Conservation (phyloP, 2,113 vertebrate species). For the Catagonus wagneri region DNA sequence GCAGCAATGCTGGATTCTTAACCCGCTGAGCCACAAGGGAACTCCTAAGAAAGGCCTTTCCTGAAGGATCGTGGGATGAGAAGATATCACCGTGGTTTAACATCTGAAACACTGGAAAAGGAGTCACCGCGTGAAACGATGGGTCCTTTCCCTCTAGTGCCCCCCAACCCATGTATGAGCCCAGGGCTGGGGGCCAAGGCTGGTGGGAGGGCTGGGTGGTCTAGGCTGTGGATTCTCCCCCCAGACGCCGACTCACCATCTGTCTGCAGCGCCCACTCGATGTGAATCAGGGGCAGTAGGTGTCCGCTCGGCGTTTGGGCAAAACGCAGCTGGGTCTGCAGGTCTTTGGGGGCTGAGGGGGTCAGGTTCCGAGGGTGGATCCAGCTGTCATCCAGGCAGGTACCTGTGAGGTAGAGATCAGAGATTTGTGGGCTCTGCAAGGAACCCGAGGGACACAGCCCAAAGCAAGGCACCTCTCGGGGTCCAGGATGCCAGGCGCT, state of each 20-base stretch:
- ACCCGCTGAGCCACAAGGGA: no score
- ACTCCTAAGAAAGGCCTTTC: neutral
- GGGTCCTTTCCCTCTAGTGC: no score
- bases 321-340: conserved; percentile 75
- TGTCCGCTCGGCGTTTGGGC: conserved; percentile 70
- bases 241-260: conserved; percentile 83
- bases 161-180: neutral
- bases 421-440: neutral
- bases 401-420: conserved; percentile 78
- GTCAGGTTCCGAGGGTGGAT: conserved; percentile 79
- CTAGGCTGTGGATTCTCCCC: neutral
- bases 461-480: neutral
- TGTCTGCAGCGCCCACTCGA: conserved; percentile 86
- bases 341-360: conserved; percentile 85
- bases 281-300: conserved; percentile 81
- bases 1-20: no score
- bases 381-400: conserved; percentile 88
- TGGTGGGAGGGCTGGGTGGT: neutral
- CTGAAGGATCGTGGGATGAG: neutral
- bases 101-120: neutral
- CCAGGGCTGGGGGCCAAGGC: neutral
- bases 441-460: neutral
- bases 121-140: neutral
- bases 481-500: neutral
- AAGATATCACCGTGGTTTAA: neutral